These are phyloP conservation scores for Hippoglossus hippoglossus DNA, from an alignment of 2,797 vertebrate genomes.

Conservation along the genomic window DNA sequence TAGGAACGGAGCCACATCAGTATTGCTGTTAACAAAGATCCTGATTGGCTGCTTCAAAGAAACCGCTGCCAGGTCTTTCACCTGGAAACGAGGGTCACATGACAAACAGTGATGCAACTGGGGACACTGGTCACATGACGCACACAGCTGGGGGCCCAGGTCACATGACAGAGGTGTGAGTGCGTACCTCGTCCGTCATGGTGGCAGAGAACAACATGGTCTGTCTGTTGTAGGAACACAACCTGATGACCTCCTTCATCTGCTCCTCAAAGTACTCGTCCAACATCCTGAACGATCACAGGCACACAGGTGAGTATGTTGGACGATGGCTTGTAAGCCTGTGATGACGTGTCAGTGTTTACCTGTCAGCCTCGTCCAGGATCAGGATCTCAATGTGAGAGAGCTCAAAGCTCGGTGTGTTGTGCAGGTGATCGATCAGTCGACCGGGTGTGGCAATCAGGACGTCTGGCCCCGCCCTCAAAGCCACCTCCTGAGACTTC, in stretches of 20 bases:
- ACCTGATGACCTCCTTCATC: slow-evolving; percentile 97
- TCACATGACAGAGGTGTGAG: neutral
- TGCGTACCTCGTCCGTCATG: slow-evolving; percentile 93
- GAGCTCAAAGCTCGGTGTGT: slow-evolving; percentile 95
- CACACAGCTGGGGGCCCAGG: neutral
- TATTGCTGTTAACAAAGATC: slow-evolving; percentile 98
- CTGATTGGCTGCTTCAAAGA: slow-evolving; percentile 92
- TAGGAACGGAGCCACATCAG: slow-evolving; percentile 95
- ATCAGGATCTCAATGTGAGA: slow-evolving; percentile 94
- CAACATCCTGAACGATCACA: slow-evolving; percentile 87
- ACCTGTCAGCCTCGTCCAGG: slow-evolving; percentile 97
- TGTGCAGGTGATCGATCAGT: slow-evolving; percentile 97
- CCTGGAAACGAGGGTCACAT: slow-evolving; percentile 77
- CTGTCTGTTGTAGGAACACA: slow-evolving; percentile 94
- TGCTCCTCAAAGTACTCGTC: slow-evolving; percentile 99
- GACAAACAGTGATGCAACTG: neutral
- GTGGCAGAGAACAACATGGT: slow-evolving; percentile 98
- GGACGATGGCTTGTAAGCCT: no score
- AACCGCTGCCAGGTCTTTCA: slow-evolving; percentile 95
- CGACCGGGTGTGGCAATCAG: slow-evolving; percentile 96
- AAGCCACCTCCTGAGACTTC: slow-evolving; percentile 93
- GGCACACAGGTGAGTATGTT: neutral
- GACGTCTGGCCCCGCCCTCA: slow-evolving; percentile 91
- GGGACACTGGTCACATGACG: neutral
- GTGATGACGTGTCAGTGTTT: neutral